Conservation (phyloP, 2,113 vertebrate species). For the Charina bottae region DNA sequence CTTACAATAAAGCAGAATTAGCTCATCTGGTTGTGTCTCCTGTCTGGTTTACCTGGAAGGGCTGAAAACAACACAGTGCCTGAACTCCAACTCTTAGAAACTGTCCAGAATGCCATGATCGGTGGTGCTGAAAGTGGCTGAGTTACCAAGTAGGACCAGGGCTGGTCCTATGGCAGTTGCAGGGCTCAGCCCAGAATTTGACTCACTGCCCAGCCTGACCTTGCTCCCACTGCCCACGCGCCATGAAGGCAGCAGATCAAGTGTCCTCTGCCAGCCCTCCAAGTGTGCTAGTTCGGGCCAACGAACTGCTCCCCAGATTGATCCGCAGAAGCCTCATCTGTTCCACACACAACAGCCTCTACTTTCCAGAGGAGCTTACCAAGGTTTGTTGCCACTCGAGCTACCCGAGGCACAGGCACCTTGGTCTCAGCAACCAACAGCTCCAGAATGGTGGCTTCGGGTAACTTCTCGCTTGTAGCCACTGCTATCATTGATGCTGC, state of each 20-base stretch:
- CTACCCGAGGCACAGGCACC: neutral
- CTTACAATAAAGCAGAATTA: no score
- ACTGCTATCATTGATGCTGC: no score
- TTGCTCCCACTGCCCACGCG: neutral
- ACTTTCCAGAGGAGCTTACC: neutral
- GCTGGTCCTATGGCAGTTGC: neutral
- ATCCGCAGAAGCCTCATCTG: neutral
- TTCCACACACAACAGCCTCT: neutral
- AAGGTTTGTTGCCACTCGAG: neutral
- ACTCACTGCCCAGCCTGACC: neutral
- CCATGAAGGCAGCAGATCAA: neutral
- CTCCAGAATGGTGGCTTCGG: no score
- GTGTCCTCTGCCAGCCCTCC: neutral
- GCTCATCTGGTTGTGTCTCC: no score
- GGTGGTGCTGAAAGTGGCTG: neutral
- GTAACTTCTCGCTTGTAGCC: neutral
- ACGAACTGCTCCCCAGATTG: neutral
- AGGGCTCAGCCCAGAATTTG: neutral
- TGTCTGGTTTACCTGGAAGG: no score
- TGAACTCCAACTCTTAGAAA: neutral
- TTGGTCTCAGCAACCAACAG: no score
- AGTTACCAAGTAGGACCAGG: neutral
- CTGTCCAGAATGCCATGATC: neutral
- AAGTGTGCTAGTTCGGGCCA: neutral
- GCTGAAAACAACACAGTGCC: neutral